These are phyloP conservation scores for Geopemphigus sp. DNA, from an alignment of 1,140 invertebrate genomes.

Conservation along the genomic window DNA sequence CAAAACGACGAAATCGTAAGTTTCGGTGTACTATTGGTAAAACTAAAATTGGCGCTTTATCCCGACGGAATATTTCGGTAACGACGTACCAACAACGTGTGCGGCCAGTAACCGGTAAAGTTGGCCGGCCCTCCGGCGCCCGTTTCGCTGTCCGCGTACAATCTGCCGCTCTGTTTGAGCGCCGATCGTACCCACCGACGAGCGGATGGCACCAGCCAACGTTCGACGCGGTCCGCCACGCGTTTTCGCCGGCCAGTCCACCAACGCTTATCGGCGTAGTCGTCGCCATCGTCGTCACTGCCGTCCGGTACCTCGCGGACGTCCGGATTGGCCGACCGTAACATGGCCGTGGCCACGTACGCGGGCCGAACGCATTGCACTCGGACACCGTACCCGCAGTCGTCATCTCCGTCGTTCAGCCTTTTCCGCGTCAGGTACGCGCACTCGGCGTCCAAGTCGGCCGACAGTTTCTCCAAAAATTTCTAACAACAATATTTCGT, in stretches of 20 bases:
- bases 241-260: not conserved
- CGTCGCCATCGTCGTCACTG: not conserved
- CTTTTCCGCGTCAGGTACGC: not conserved
- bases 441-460: constrained; percentile 22
- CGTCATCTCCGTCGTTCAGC: constrained; percentile 74
- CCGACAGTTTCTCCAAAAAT: constrained; percentile 13
- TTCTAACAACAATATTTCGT: too few relatives aligned
- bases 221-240: not conserved
- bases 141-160: not conserved
- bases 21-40: too few relatives aligned
- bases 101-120: constrained; percentile 14
- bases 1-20: too few relatives aligned
- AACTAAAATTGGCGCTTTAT: too few relatives aligned
- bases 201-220: constrained; percentile 5
- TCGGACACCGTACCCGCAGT: constrained; percentile 72
- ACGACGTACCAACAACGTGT: constrained; percentile 14
- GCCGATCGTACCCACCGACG: constrained; percentile 14
- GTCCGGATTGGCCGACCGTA: constrained; percentile 25
- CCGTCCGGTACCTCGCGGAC: not conserved
- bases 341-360: constrained; percentile 89
- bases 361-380: constrained; percentile 83
- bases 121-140: not conserved
- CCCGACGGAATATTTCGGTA: too few relatives aligned
- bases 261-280: not conserved
- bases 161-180: not conserved